phyloP scores from a whole-genome alignment of 2,888 invertebrate species.

The Sturmia bella region DNA sequence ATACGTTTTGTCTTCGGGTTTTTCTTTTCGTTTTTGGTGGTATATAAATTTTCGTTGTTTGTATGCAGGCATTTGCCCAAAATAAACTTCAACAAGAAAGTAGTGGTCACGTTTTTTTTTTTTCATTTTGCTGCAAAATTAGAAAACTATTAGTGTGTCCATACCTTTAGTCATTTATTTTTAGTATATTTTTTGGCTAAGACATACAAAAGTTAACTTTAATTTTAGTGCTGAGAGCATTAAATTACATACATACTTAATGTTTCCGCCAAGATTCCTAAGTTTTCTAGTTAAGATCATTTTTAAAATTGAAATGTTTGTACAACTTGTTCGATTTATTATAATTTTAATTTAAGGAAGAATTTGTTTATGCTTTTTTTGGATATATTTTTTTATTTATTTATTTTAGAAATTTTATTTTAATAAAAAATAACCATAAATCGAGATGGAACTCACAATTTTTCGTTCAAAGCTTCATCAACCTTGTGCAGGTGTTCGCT shows the following conservation, averaged over 20 bases:
- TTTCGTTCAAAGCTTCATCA: no score
- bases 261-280: slow-evolving; percentile 47
- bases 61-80: no score
- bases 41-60: no score
- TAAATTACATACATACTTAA: slow-evolving; percentile 1
- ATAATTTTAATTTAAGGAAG: slow-evolving; percentile 41
- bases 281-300: slow-evolving; percentile 49
- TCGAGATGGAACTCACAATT: not conserved
- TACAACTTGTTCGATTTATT: slow-evolving; percentile 52
- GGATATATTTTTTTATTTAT: slow-evolving; percentile 66
- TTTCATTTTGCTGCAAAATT: no score
- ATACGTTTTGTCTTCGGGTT: no score
- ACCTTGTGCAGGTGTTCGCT: no score
- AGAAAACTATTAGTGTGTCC: no score
- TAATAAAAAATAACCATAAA: slow-evolving; percentile 30
- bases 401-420: slow-evolving; percentile 55
- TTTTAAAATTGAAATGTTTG: slow-evolving; percentile 49
- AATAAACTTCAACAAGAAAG: no score
- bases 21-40: no score
- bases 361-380: slow-evolving; percentile 47
- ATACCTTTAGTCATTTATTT: slow-evolving; percentile 58
- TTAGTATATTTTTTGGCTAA: slow-evolving; percentile 25
- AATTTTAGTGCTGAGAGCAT: slow-evolving; percentile 3
- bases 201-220: not conserved
- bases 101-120: no score